Evolutionary conservation across 2,888 invertebrate genomes (phyloP).

Genomic region (Pammene fasciana): DNA sequence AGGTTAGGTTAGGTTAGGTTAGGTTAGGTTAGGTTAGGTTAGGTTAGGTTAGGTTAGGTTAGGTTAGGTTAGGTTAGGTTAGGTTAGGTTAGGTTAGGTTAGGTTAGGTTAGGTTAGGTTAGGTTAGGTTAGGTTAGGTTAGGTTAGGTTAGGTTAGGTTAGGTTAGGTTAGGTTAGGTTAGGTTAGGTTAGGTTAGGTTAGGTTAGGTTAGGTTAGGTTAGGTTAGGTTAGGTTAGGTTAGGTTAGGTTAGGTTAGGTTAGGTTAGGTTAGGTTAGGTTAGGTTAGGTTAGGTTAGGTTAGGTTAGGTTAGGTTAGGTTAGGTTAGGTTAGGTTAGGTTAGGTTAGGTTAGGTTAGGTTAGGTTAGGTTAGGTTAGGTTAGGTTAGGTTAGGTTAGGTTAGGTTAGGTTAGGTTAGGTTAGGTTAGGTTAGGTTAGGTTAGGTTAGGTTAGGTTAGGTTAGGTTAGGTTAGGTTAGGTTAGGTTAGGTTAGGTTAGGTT

Average conservation of each 20-base stretch:
- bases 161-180: slow-evolving; percentile 14
- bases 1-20: slow-evolving; percentile 14
- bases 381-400: slow-evolving; percentile 14
- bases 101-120: slow-evolving; percentile 14
- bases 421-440: slow-evolving; percentile 14
- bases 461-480: slow-evolving; percentile 14
- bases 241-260: slow-evolving; percentile 14
- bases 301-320: slow-evolving; percentile 14
- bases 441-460: slow-evolving; percentile 14
- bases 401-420: slow-evolving; percentile 14
- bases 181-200: slow-evolving; percentile 14
- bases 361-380: slow-evolving; percentile 14
- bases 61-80: slow-evolving; percentile 14
- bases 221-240: slow-evolving; percentile 14
- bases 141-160: slow-evolving; percentile 14
- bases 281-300: slow-evolving; percentile 14
- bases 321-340: slow-evolving; percentile 14
- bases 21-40: slow-evolving; percentile 14
- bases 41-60: slow-evolving; percentile 14
- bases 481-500: slow-evolving; percentile 14
- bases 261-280: slow-evolving; percentile 14
- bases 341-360: slow-evolving; percentile 14
- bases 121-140: slow-evolving; percentile 14
- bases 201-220: slow-evolving; percentile 14
- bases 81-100: slow-evolving; percentile 14